Conservation (phyloP, 2,797 vertebrate species). For the Coendou prehensilis region DNA sequence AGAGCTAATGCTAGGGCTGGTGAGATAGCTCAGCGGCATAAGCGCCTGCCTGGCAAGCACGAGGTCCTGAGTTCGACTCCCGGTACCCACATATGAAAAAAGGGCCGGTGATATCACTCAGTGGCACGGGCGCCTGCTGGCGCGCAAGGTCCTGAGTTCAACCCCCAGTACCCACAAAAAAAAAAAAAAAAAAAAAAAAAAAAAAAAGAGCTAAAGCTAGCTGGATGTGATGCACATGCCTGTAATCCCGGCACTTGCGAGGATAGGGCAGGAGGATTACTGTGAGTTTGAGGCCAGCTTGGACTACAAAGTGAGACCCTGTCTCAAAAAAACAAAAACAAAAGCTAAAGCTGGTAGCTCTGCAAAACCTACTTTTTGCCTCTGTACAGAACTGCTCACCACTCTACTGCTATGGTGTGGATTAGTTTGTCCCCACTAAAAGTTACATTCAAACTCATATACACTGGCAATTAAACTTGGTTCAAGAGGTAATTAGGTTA, state of each 20-base stretch:
- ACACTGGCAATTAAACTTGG: not conserved
- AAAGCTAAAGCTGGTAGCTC: not conserved
- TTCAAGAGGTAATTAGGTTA: not conserved
- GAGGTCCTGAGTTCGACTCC: no score
- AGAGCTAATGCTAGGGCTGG: not conserved
- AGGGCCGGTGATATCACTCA: no score
- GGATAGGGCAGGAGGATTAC: not conserved
- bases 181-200: not conserved
- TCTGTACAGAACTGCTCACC: not conserved
- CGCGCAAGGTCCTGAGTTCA: no score
- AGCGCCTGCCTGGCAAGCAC: no score
- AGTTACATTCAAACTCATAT: not conserved
- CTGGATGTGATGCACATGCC: not conserved
- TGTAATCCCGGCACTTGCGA: not conserved
- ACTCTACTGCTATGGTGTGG: not conserved
- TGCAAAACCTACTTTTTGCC: not conserved
- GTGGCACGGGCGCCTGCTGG: no score
- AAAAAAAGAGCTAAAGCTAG: not conserved
- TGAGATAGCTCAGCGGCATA: no score
- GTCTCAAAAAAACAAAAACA: not conserved
- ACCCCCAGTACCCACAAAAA: no score
- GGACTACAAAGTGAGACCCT: not conserved
- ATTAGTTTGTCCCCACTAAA: not conserved
- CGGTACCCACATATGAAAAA: no score
- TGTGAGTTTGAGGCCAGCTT: not conserved